phyloP scores from a whole-genome alignment of 1,140 invertebrate genomes.

The Leguminivora glycinivorella region DNA sequence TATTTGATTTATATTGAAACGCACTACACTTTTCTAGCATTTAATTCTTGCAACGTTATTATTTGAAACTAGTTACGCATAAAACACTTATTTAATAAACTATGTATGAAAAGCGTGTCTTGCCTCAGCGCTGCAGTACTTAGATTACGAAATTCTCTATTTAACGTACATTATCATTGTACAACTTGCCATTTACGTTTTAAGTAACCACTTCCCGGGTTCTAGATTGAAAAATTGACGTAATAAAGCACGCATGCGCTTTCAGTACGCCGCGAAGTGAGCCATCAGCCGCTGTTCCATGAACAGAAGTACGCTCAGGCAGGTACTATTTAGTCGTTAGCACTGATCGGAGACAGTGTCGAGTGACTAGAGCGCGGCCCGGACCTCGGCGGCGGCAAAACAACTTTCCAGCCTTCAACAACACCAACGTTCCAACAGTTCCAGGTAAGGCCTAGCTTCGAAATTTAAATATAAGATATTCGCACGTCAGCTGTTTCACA shows the following conservation, averaged over 20 bases:
- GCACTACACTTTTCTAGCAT: background rate
- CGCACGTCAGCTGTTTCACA: conserved; percentile 40
- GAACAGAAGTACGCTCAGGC: conserved; percentile 13
- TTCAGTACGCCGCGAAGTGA: conserved; percentile 54
- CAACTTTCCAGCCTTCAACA: conserved; percentile 11
- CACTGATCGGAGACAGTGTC: background rate
- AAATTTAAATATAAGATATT: conserved; percentile 24
- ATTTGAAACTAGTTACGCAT: background rate
- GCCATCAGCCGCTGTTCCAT: conserved; percentile 30
- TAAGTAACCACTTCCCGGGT: conserved; percentile 49
- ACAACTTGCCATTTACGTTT: conserved; percentile 10
- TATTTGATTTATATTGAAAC: background rate
- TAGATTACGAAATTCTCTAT: background rate
- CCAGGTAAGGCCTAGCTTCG: conserved; percentile 36
- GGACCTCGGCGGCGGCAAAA: conserved; percentile 49
- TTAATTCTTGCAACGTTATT: background rate
- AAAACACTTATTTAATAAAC: background rate
- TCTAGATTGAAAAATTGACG: conserved; percentile 66
- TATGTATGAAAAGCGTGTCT: background rate
- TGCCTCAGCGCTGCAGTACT: background rate
- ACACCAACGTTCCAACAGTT: conserved; percentile 5
- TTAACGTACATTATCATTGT: conserved; percentile 1
- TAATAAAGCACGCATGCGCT: conserved; percentile 61
- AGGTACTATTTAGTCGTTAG: conserved; percentile 20
- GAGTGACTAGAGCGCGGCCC: conserved; percentile 26